Evolutionary conservation across 2,888 invertebrate genomes (phyloP), one percentile per base, ranked within the genome.

Genomic region (Erebia ligea): DNA sequence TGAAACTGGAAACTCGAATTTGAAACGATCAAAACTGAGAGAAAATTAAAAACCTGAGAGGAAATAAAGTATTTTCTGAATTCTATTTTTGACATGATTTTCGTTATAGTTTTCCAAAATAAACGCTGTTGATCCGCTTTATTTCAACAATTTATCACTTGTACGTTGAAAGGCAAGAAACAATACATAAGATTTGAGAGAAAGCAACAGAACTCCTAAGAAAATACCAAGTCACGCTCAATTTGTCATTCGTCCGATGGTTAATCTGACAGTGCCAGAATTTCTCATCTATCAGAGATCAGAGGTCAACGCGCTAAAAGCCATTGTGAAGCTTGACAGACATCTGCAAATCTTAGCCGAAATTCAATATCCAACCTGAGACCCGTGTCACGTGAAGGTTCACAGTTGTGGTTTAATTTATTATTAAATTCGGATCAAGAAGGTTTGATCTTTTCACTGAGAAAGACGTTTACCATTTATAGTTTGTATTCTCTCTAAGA

Each of bases 331-430:
- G 58, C 56, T 58, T 66, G 72, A 68, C 72, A 72, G 66, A 62
- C 63, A 62, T 69, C 56, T 40, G 62, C 66, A 56, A 72, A 74
- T 72, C 72, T 72, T 72, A 68, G 69, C 45, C 58, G 65, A 70
- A 68, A 72, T 74, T 74, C 68, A 73, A 72, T 73, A 67, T 68
- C 42, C 50, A 68, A 67, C 66, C 58, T 63, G 68, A 61, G 66
- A 74, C 74, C 70, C 70, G 64, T 63, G 67, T 72, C 72, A 72
- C 67, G 68, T 48, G 50, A 48, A 66, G 67, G 66, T 70, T 63
- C 70, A 70, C 69, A 64, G 63, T 74, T 70, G 68, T 58, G 50
- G 70, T 72, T 72, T 57, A 68, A 70, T 72, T 72, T 74, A 72
- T 63, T 66, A 58, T 68, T 52, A 68, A 66, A 68, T 68, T 59